phyloP scores from a whole-genome alignment of 2,888 invertebrate genomes.

The Ernsta delagoae region DNA sequence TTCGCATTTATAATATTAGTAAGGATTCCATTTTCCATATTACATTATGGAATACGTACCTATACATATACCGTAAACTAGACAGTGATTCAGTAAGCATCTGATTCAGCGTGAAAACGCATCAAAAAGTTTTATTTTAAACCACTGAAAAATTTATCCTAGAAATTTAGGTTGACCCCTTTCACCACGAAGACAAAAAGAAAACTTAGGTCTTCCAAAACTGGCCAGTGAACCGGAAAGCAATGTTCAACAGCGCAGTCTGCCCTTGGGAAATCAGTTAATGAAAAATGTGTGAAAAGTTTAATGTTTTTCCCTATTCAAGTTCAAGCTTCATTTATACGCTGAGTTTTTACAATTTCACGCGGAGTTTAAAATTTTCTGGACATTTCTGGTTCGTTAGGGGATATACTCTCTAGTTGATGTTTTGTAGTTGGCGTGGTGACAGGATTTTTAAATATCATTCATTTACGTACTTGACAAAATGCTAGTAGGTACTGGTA shows the following conservation, averaged over 20 bases:
- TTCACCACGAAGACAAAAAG: neutral
- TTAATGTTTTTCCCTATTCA: constrained; percentile 37
- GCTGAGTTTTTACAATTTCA: constrained; percentile 20
- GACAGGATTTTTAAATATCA: neutral
- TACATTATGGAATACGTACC: too few relatives aligned
- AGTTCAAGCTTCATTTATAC: constrained; percentile 24
- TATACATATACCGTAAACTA: too few relatives aligned
- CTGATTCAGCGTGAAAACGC: too few relatives aligned
- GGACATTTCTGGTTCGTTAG: constrained; percentile 2
- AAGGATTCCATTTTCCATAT: too few relatives aligned
- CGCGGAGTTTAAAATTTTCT: constrained; percentile 21
- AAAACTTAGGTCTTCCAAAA: constrained; percentile 8
- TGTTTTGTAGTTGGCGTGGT: neutral
- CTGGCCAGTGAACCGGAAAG: constrained; percentile 19
- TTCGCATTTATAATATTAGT: too few relatives aligned
- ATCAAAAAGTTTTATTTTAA: too few relatives aligned
- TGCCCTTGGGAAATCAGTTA: constrained; percentile 41
- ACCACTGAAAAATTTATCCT: constrained; percentile 27
- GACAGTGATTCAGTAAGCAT: too few relatives aligned
- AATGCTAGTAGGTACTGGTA: neutral
- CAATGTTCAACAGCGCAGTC: constrained; percentile 18
- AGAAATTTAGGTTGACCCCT: constrained; percentile 8
- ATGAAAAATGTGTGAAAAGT: constrained; percentile 34
- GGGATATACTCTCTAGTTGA: constrained; percentile 8
- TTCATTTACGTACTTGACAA: neutral